Evolutionary conservation across 2,113 vertebrate genomes (phyloP).

Genomic region (Pungitius pungitius): DNA sequence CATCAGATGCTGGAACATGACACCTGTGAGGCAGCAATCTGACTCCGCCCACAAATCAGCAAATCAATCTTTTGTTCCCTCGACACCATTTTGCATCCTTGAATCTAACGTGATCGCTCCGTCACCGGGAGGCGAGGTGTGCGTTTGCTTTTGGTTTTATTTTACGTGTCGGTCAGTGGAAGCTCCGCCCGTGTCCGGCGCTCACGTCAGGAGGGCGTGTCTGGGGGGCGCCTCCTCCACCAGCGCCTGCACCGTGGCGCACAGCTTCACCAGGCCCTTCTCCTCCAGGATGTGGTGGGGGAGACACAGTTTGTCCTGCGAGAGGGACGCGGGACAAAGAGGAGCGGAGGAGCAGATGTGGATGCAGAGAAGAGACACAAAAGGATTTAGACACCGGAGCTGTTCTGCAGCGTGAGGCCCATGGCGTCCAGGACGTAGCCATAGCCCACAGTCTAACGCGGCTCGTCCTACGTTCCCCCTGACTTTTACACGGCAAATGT

Average conservation of each 20-base stretch:
- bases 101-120: constrained; percentile 3
- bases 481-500: not conserved
- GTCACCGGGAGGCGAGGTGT: constrained; percentile 13
- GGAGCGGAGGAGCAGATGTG: constrained; percentile 28
- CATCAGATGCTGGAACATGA: rapidly evolving
- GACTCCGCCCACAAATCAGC: not conserved
- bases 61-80: constrained; percentile 20
- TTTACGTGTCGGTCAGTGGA: not conserved
- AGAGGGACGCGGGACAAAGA: constrained; percentile 31
- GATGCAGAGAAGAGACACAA: constrained; percentile 15
- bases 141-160: too few species aligned
- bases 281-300: constrained; percentile 98
- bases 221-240: constrained; percentile 84
- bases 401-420: not conserved
- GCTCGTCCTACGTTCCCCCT: not conserved
- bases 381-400: constrained; percentile 21
- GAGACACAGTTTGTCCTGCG: constrained; percentile 94
- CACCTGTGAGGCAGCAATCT: not conserved
- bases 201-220: constrained; percentile 84
- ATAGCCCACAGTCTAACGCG: not conserved
- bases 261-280: constrained; percentile 93
- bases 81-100: constrained; percentile 8
- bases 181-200: not conserved
- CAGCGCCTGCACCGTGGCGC: constrained; percentile 89
- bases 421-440: not conserved